Conservation (phyloP, 2,888 invertebrate species). For the Campoletis raptor region DNA sequence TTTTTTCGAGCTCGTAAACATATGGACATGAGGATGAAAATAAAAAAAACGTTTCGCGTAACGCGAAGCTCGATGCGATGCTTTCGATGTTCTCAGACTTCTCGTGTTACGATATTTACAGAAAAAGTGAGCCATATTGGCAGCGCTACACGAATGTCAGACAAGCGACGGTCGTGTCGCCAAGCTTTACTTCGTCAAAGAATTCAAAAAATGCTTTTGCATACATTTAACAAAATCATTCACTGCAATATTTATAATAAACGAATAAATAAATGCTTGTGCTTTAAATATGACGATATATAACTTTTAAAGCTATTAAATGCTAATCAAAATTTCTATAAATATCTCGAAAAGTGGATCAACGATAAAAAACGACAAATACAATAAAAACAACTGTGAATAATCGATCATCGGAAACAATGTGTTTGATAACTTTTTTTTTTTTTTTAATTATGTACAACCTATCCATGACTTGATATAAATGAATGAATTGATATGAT, state of each 20-base stretch:
- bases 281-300: too few relatives aligned
- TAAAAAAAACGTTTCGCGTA: slow-evolving; percentile 25
- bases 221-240: not conserved
- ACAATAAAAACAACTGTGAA: not conserved
- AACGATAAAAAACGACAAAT: not conserved
- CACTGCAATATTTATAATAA: not conserved
- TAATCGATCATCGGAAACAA: not conserved
- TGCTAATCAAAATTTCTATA: not conserved
- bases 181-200: not conserved
- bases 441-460: not conserved
- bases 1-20: slow-evolving; percentile 16
- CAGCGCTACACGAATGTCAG: slow-evolving; percentile 23
- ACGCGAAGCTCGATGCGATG: slow-evolving; percentile 32
- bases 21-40: slow-evolving; percentile 28
- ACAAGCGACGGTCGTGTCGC: slow-evolving; percentile 1
- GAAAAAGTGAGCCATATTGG: slow-evolving; percentile 53
- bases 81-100: slow-evolving; percentile 61
- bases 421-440: not conserved
- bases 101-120: slow-evolving; percentile 52
- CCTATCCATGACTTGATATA: slow-evolving; percentile 17
- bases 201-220: not conserved
- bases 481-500: too few relatives aligned
- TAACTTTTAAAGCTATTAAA: not conserved
- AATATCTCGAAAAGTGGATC: not conserved
- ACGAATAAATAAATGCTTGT: not conserved